These are phyloP conservation scores for Todus mexicanus DNA, from an alignment of 2,797 vertebrate genomes.

Conservation along the genomic window DNA sequence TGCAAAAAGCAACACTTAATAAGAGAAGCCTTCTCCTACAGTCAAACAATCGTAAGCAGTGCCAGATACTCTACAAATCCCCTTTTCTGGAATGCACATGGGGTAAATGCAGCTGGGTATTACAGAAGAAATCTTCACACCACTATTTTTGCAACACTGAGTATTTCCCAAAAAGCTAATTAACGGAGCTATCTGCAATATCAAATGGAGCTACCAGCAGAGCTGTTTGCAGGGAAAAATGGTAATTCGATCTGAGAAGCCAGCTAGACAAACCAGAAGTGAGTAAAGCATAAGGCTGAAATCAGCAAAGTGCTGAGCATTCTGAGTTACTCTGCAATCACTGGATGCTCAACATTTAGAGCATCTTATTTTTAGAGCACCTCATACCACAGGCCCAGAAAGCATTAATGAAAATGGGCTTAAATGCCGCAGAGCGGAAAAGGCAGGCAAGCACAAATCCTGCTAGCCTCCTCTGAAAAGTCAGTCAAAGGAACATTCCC, in stretches of 20 bases:
- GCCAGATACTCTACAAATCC: not conserved
- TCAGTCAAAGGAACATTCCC: not conserved
- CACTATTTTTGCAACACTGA: not conserved
- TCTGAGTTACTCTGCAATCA: not conserved
- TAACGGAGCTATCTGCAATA: not conserved
- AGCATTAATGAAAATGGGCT: not conserved
- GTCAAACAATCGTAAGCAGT: not conserved
- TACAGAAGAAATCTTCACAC: not conserved
- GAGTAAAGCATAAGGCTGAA: not conserved
- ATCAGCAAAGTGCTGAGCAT: not conserved
- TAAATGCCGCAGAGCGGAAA: not conserved
- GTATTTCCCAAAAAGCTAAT: not conserved
- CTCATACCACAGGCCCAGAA: not conserved
- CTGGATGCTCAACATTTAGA: not conserved
- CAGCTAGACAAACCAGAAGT: not conserved
- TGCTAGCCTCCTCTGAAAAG: not conserved
- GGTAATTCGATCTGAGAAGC: not conserved
- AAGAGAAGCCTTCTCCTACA: not conserved
- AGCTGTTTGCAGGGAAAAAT: not conserved
- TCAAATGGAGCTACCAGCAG: not conserved
- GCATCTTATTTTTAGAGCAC: no score
- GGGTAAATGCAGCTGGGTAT: not conserved
- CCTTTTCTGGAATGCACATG: not conserved
- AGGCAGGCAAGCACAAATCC: not conserved
- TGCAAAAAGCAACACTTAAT: conserved; percentile 9